Base-by-base conservation (phyloP, 2,797 vertebrate species). In the Peromyscus melanophrys region DNA sequence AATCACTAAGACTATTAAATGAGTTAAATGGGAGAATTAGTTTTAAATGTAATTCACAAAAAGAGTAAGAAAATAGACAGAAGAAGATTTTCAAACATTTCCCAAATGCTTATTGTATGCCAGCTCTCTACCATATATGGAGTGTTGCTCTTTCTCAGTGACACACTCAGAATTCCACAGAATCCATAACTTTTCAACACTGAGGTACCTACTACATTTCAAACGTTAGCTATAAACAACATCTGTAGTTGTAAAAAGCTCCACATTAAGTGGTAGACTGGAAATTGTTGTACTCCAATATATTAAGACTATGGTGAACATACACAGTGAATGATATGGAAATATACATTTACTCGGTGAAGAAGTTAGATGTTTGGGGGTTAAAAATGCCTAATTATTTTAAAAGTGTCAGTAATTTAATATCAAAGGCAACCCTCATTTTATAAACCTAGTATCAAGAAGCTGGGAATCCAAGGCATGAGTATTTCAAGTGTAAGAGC, bases 11-110 rank as follows among this genome's bases (percentile, higher is more conserved):
- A 75, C n/a, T 95, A 92, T 14, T 89, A 19, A 82, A 1, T 11
- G 31, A n/a, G 23, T 97, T 34, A 97, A 94, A 95, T 37, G 52
- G 87, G 31, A 63, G 59, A 71, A 40, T 52, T 77, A 31, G n/a
- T 78, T 75, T 57, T 57, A 80, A 95, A 83, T 83, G 3, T 6
- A 90, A 25, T 16, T 25, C 43, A 52, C 11, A 46, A 46, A 76
- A 91, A 61, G 6, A 37, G 14, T 82, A 82, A 31, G 6, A 73
- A 89, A 80, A 59, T 7, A 63, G 17, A 5, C 31, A 59, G 10
- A 59, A 46, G 9, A 59, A 59, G 14, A 27, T 8, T 94, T 90
- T 77, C 19, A 63, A 63, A 37, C 19, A 37, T 93, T 96, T 87
- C 4, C n/a, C 17, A 96, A 95, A 77, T 78, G 40, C 6, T 73